Percentiles rank a stretch among this genome's conserved stretches.
Conservation (phyloP, 2,797 vertebrate species). For the Alca torda region DNA sequence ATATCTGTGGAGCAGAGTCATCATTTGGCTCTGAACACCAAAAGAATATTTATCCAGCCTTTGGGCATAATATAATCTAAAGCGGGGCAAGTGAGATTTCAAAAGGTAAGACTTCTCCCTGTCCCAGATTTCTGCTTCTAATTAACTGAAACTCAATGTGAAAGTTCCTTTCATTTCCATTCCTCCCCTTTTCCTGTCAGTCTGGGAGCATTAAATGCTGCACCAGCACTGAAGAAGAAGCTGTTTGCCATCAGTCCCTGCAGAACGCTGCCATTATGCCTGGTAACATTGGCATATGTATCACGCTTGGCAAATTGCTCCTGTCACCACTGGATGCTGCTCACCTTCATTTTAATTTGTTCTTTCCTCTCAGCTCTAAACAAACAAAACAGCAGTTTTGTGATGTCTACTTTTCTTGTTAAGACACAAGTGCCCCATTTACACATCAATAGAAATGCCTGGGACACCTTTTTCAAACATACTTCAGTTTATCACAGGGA, state of each 20-base stretch:
- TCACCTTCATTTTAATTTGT: conserved; percentile 22
- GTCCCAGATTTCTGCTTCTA: conserved; percentile 29
- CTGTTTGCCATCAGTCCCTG: conserved; percentile 16
- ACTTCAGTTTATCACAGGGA: not conserved
- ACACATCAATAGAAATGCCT: not conserved
- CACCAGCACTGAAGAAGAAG: not conserved
- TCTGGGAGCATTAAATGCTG: not conserved
- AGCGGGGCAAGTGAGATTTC: not conserved
- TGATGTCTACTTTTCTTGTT: conserved; percentile 1
- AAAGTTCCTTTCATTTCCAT: conserved; percentile 9
- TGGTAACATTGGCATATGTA: not conserved
- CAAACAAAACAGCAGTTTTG: conserved; percentile 9
- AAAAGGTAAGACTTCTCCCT: conserved; percentile 16
- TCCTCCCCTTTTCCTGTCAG: not conserved
- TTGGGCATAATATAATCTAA: not conserved
- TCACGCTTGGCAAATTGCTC: not conserved
- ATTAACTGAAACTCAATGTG: not conserved
- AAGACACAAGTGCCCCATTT: not conserved
- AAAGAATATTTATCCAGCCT: conserved; percentile 16
- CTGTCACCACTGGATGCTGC: not conserved
- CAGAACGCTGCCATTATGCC: not conserved
- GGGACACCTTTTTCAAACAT: not conserved
- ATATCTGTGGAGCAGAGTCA: not conserved
- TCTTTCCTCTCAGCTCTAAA: not conserved
- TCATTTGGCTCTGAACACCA: not conserved